Evolutionary conservation across 2,113 vertebrate species (phyloP), one percentile per base, ranked within the genome.

Genomic region (Pan troglodytes): DNA sequence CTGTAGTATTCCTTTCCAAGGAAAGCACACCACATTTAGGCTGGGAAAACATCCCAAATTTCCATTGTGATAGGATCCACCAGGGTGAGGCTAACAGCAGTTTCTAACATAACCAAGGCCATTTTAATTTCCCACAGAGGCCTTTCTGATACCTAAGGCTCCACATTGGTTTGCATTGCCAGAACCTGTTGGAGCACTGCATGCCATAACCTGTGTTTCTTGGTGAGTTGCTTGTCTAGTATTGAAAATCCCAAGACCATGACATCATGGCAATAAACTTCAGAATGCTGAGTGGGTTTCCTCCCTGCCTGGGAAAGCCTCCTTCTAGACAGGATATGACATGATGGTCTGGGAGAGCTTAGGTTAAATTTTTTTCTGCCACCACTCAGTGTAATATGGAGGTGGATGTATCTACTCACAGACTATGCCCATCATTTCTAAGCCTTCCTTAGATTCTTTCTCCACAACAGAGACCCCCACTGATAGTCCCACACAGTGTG

Each of bases 291-390:
- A 76, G 14, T 32, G 52, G 27, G 78, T 84, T 88, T 94, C 78
- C 67, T 86, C 81, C 18, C 81, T 82, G 90, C 88, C 83, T 70
- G 78, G 82, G 95, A 94, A 94, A 90, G 85, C 32, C 67, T 17
- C 94, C 20, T 52, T 83, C 64, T 25, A n/a, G 81, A 64, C 79
- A 95, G 73, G 40, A 57, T 35, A 20, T 12, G 86, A 68, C 84
- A 50, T 25, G 70, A 45, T 23, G 17, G 25, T 35, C 45, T 84
- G 43, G 18, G 25, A 93, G 25, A 30, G 1, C 35, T n/a, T 2
- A 22, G 82, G n/a, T 67, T 55, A 43, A 3, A 3, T 32, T 75
- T 40, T 40, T 81, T 52, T 75, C 84, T 70, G 79, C 64, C 57
- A 18, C 16, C 8, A 48, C 50, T n/a, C 57, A 16, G 48, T 73